phyloP scores from a whole-genome alignment of 2,797 vertebrate genomes.

The Chaenodraco wilsoni region DNA sequence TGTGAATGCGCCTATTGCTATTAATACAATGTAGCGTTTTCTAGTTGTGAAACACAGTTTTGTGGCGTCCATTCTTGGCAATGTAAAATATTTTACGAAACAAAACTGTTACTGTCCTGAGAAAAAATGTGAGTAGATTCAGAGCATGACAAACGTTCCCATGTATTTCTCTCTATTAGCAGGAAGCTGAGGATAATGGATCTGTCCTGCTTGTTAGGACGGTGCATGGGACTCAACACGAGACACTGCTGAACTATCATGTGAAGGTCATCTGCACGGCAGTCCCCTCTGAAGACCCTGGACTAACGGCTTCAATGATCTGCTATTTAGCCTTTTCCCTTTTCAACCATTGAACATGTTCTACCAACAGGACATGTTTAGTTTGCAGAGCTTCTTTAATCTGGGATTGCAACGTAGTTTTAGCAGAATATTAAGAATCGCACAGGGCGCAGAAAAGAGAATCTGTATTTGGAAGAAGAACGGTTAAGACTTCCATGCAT shows the following conservation, averaged over 20 bases:
- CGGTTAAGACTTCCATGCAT: neutral
- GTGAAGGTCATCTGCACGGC: conserved; percentile 18
- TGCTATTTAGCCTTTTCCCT: neutral
- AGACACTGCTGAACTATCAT: neutral
- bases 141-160: neutral
- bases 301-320: conserved; percentile 2
- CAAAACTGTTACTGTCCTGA: neutral
- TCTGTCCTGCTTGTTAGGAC: conserved; percentile 2
- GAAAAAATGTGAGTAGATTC: neutral
- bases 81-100: neutral
- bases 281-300: neutral
- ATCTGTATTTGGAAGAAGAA: neutral
- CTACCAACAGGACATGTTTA: neutral
- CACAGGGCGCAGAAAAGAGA: neutral
- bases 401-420: neutral
- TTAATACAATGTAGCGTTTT: too few species aligned
- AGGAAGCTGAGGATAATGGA: neutral
- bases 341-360: conserved; percentile 2
- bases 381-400: neutral
- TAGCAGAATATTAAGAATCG: neutral
- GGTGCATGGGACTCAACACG: neutral
- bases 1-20: too few species aligned
- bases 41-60: too few species aligned
- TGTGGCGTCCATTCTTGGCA: neutral
- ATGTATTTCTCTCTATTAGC: neutral